Percentiles rank a stretch among this genome's conserved stretches.
Conservation (phyloP, 2,113 vertebrate species). For the Centropus bengalensis region DNA sequence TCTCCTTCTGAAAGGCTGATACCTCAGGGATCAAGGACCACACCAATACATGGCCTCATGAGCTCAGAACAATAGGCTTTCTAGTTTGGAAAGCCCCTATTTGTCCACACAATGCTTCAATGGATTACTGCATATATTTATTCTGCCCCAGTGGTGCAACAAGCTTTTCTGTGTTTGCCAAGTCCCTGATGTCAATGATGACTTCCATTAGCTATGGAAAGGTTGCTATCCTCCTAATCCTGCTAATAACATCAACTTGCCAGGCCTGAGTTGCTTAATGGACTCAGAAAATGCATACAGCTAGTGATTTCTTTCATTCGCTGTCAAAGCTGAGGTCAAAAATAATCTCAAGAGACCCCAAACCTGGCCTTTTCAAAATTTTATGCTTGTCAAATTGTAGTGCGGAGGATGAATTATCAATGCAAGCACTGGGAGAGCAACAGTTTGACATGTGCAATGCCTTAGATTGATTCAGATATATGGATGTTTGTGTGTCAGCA, state of each 20-base stretch:
- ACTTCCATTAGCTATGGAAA: neutral
- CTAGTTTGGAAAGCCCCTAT: neutral
- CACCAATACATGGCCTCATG: neutral
- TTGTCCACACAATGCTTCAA: neutral
- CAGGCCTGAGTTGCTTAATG: conserved; percentile 41
- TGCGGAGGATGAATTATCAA: conserved; percentile 54
- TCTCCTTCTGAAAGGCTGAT: neutral
- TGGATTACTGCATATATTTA: neutral
- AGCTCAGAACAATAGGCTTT: neutral
- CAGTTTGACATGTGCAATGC: conserved; percentile 42
- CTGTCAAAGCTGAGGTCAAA: conserved; percentile 67
- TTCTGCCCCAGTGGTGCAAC: neutral
- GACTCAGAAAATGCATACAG: neutral
- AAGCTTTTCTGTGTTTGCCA: neutral
- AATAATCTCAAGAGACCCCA: conserved; percentile 23
- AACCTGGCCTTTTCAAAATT: conserved; percentile 62
- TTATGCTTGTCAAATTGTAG: conserved; percentile 62
- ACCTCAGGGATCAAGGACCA: neutral
- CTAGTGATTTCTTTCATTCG: conserved; percentile 24
- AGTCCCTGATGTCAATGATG: neutral
- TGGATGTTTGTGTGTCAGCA: neutral
- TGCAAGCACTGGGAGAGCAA: conserved; percentile 40
- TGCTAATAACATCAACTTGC: neutral
- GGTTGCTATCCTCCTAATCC: neutral
- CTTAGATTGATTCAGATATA: conserved; percentile 52